Evolutionary conservation across 2,797 vertebrate genomes (phyloP).

Genomic region (Eutrigla gurnardus): DNA sequence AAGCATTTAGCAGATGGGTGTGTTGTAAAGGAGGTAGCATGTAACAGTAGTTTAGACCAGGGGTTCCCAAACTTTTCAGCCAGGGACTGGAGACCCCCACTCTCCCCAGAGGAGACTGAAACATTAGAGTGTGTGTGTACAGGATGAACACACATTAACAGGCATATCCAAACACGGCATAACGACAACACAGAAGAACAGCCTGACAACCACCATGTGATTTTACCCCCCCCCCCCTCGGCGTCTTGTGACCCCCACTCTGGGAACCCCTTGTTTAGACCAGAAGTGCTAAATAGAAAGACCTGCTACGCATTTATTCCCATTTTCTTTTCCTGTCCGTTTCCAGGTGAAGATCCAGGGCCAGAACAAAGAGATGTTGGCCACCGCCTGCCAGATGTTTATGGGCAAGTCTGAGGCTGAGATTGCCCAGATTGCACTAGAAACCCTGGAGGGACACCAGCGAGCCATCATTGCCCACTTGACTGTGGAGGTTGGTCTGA

Average conservation of each 20-base stretch:
- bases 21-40: too few species aligned
- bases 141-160: too few species aligned
- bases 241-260: too few species aligned
- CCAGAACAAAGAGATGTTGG: constrained; percentile 98
- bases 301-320: not conserved
- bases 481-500: constrained; percentile 90
- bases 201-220: too few species aligned
- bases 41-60: too few species aligned
- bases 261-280: not conserved
- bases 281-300: not conserved
- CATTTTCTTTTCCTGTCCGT: not conserved
- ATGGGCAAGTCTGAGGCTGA: constrained; percentile 92
- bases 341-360: constrained; percentile 96
- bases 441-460: constrained; percentile 97
- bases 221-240: too few species aligned
- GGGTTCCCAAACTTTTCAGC: too few species aligned
- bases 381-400: constrained; percentile 96
- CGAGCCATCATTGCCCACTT: constrained; percentile 96
- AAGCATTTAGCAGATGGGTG: not conserved
- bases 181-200: too few species aligned
- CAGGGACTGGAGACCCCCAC: too few species aligned
- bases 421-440: constrained; percentile 91
- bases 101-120: too few species aligned
- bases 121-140: too few species aligned
- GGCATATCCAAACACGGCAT: too few species aligned